phyloP scores from a whole-genome alignment of 2,113 vertebrate genomes.

The Mesocricetus auratus region DNA sequence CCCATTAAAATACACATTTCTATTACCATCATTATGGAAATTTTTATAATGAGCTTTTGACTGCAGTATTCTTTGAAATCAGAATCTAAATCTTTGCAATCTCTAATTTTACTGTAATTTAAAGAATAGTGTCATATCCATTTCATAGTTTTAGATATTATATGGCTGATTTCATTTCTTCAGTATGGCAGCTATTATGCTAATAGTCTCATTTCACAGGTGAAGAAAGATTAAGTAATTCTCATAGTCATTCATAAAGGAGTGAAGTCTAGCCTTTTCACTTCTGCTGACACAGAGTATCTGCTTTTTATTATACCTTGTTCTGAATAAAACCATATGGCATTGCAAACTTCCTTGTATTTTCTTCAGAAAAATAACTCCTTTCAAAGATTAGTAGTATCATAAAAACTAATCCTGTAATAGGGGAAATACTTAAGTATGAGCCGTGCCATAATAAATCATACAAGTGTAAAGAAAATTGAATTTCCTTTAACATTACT shows the following conservation, averaged over 20 bases:
- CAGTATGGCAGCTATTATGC: neutral
- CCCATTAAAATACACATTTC: slow-evolving; percentile 1
- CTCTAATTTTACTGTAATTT: neutral
- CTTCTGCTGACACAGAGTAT: slow-evolving; percentile 8
- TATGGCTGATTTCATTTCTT: slow-evolving; percentile 22
- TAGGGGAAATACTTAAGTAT: neutral
- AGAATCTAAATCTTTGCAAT: neutral
- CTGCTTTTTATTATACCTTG: neutral
- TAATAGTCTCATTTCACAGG: slow-evolving; percentile 3
- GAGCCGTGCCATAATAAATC: neutral
- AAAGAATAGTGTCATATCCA: neutral
- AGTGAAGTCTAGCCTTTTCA: slow-evolving; percentile 14
- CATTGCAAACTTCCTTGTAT: neutral
- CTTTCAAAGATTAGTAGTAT: slow-evolving; percentile 8
- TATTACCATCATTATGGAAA: neutral
- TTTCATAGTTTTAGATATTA: neutral
- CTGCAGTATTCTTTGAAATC: slow-evolving; percentile 5
- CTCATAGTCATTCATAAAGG: neutral
- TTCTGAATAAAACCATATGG: neutral
- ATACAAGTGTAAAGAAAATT: neutral
- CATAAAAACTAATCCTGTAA: neutral
- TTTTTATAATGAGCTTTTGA: neutral
- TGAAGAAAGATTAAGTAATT: slow-evolving; percentile 22
- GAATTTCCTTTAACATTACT: neutral
- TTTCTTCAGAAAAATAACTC: slow-evolving; percentile 18